Conservation (phyloP, 2,113 vertebrate genomes). For the Boulengeromyrus knoepffleri region DNA sequence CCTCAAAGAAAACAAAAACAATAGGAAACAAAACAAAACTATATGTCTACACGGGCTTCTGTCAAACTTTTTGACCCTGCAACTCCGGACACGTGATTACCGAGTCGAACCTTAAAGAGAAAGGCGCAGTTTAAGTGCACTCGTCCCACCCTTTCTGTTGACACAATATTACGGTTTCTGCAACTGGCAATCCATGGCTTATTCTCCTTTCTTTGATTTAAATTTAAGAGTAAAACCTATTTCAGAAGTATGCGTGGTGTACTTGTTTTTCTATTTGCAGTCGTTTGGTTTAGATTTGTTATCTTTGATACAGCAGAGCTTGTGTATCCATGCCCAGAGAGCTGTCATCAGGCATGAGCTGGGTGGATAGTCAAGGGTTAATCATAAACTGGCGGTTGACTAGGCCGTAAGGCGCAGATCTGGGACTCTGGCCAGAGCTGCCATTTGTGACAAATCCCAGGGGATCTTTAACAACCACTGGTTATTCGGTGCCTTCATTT, state of each 20-base stretch:
- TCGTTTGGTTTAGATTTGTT: background rate
- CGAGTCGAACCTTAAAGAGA: slow-evolving; percentile 4
- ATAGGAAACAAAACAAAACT: background rate
- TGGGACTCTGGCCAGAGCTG: background rate
- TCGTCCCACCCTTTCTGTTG: background rate
- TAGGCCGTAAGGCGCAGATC: background rate
- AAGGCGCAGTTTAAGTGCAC: background rate
- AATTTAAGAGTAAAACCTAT: background rate
- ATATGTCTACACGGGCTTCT: background rate
- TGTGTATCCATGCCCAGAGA: background rate
- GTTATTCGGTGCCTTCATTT: background rate
- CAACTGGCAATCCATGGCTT: background rate
- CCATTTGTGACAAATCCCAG: slow-evolving; percentile 7
- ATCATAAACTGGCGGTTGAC: background rate
- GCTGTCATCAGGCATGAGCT: background rate
- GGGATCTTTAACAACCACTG: background rate
- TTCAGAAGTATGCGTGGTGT: background rate
- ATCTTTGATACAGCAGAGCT: background rate
- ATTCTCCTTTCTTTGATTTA: background rate
- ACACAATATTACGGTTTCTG: background rate
- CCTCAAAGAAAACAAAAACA: background rate
- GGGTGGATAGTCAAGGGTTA: background rate
- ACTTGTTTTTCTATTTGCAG: background rate
- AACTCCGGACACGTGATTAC: slow-evolving; percentile 1
- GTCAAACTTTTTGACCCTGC: slow-evolving; percentile 20